phyloP scores from a whole-genome alignment of 2,113 vertebrate genomes.

The Xenotilapia leptura region DNA sequence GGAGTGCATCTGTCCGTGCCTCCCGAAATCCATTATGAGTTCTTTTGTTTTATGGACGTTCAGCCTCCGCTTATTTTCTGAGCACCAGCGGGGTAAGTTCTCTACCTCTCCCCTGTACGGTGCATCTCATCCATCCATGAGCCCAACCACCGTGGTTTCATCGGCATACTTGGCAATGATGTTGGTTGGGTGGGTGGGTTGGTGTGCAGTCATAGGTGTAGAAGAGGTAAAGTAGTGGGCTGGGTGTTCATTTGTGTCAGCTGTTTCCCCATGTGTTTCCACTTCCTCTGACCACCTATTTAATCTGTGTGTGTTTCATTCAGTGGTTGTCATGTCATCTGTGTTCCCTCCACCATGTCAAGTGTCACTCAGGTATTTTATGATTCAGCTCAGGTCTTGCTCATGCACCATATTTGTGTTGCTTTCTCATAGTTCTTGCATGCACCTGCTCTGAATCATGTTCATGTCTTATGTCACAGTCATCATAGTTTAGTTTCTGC shows the following conservation, averaged over 20 bases:
- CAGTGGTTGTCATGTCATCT: neutral
- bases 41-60: rapidly evolving
- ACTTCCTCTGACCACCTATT: neutral
- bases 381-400: neutral
- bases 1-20: rapidly evolving
- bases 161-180: neutral
- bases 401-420: neutral
- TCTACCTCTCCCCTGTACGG: neutral
- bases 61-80: neutral
- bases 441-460: neutral
- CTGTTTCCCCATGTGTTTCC: neutral
- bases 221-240: neutral
- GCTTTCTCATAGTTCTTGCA: neutral
- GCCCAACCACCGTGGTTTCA: neutral
- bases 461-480: neutral
- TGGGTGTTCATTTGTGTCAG: neutral
- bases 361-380: neutral
- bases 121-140: neutral
- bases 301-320: neutral
- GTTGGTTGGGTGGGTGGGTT: neutral
- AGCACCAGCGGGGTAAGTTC: neutral
- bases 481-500: neutral
- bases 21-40: neutral
- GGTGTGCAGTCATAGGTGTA: neutral
- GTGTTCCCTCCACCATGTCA: neutral